Evolutionary conservation across 2,113 vertebrate genomes (phyloP), one percentile per base, ranked within the genome.

Genomic region (Apodemus sylvaticus): DNA sequence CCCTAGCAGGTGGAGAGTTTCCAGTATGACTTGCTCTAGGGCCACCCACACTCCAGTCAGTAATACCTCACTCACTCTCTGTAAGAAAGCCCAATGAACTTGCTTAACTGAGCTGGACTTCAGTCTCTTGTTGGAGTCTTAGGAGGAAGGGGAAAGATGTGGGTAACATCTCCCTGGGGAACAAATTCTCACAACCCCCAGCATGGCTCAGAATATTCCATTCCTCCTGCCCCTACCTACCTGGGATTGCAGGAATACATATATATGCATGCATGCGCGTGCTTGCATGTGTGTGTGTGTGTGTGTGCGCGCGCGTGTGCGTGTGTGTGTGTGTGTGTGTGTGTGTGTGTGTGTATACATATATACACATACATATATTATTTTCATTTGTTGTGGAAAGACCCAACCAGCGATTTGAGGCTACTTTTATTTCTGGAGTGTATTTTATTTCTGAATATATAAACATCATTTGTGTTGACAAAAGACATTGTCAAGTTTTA

Each of bases 401-500:
- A 8, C 13, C 42, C 5, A 42, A 34, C 73, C 24, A 26, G 7
- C 91, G 68, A 83, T 66, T 89, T 60, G 34, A 82, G 4, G 19
- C 29, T 48, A 42, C 53, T 93, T 95, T 93, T 78, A 66, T 86
- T 48, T 66, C 22, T 13, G 60, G 55, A 68, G 3, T 45, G 10
- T 62, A 62, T 78, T 95, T 93, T 87, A 53, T 86, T 48, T 73
- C 34, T 17, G 53, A n/a, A 42, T n/a, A 22, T 74, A 77, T 9
- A 74, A 82, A 70, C 58, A 85, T 62, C 48, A 79, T 26, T 70
- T 7, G 20, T 89, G 81, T 83, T 31, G 71, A 48, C 77, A 83
- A 96, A 83, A 88, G 74, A 42, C 42, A 64, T 14, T 55, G 22
- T 68, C 71, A 45, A 42, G 62, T 95, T 88, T 89, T 85, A n/a